Evolutionary conservation across 2,797 vertebrate species (phyloP).

Genomic region (Chaetophractus vellerosus): DNA sequence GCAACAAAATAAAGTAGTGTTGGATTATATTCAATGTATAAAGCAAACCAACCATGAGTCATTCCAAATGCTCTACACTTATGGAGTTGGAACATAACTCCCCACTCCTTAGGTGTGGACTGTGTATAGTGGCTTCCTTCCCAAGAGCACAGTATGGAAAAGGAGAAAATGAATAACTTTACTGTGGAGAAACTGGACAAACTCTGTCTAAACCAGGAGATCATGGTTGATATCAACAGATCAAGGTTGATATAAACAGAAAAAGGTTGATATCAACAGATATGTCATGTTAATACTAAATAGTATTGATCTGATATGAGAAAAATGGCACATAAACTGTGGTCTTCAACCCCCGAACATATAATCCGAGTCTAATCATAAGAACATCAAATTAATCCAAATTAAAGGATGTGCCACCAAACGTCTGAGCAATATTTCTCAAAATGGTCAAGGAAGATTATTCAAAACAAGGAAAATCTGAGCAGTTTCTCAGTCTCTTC

Average conservation of each 20-base stretch:
- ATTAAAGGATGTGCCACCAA: background rate
- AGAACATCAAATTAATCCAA: background rate
- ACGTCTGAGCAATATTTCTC: background rate
- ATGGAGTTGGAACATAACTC: background rate
- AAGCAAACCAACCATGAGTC: background rate
- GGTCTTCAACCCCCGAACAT: background rate
- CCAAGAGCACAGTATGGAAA: background rate
- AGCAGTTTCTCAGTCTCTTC: too few species aligned
- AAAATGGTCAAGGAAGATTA: too few species aligned
- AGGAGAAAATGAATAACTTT: background rate
- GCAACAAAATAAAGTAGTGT: too few species aligned
- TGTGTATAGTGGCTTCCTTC: too few species aligned
- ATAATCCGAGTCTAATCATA: background rate
- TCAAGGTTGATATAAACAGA: too few species aligned
- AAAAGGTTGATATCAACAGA: too few species aligned
- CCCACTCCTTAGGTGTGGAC: background rate
- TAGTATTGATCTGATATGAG: background rate
- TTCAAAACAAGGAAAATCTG: too few species aligned
- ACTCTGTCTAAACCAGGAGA: background rate
- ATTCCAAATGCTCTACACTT: background rate
- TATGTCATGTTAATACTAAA: too few species aligned
- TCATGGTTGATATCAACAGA: too few species aligned
- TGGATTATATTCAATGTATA: too few species aligned
- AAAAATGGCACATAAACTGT: too few species aligned
- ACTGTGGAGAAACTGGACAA: background rate